Evolutionary conservation across 2,113 vertebrate species (phyloP).

Genomic region (Galbula dea): DNA sequence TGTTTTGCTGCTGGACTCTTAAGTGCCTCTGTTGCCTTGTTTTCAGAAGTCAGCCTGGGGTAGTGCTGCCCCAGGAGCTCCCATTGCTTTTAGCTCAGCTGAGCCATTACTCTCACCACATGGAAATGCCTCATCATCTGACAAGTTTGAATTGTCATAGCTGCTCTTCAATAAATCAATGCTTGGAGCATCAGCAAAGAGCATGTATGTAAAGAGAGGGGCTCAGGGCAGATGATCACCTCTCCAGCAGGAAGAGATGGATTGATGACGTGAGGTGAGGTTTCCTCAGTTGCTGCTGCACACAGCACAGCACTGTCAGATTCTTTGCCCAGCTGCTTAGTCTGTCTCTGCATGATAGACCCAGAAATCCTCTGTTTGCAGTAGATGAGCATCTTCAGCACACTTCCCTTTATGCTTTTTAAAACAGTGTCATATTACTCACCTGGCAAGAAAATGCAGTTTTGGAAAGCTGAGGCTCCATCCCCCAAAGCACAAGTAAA

Average conservation of each 20-base stretch:
- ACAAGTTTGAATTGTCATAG: neutral
- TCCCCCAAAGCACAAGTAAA: neutral
- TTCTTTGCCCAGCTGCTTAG: neutral
- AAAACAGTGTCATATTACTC: neutral
- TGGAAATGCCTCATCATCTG: fast-evolving
- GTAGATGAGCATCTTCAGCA: neutral
- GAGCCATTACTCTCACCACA: fast-evolving
- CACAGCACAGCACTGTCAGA: fast-evolving
- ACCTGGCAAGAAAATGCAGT: neutral
- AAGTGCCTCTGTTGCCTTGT: too few relatives aligned
- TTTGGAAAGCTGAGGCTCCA: neutral
- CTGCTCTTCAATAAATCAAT: neutral
- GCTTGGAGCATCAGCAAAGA: neutral
- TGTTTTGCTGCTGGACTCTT: neutral
- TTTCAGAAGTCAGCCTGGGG: neutral
- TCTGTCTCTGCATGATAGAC: fast-evolving
- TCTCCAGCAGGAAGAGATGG: neutral
- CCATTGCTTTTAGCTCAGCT: neutral
- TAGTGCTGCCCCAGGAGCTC: neutral
- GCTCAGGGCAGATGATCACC: fast-evolving
- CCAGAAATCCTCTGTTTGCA: neutral
- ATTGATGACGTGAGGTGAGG: fast-evolving
- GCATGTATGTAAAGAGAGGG: too few relatives aligned
- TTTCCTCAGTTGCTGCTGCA: neutral
- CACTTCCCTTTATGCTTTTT: neutral